Percentiles rank a stretch among this genome's conserved stretches.
These are phyloP conservation scores for Neotoxoptera formosana DNA, from an alignment of 1,140 invertebrate species.

Conservation along the genomic window DNA sequence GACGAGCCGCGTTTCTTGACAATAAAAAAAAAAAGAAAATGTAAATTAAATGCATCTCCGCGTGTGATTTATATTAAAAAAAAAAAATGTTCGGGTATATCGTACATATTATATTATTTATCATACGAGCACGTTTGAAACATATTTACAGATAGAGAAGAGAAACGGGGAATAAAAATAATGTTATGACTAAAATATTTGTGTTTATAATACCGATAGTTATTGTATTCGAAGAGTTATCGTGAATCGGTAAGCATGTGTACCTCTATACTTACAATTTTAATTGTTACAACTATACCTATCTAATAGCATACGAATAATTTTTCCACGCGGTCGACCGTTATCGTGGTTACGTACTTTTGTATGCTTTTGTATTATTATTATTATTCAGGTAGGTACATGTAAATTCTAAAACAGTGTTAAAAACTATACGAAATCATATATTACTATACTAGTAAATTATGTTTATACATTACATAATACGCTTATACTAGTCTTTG, in stretches of 20 bases:
- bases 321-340: not conserved
- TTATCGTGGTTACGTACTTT: not conserved
- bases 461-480: not conserved
- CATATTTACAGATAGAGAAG: slow-evolving; percentile 6
- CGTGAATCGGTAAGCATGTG: not conserved
- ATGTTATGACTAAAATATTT: not conserved
- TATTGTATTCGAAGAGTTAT: not conserved
- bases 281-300: not conserved
- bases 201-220: slow-evolving; percentile 30
- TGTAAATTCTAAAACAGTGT: not conserved
- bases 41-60: not conserved
- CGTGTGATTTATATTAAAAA: slow-evolving; percentile 38
- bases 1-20: not conserved
- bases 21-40: slow-evolving; percentile 17
- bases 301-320: slow-evolving; percentile 1
- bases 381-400: not conserved
- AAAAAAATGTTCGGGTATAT: not conserved
- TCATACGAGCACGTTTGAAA: slow-evolving; percentile 7
- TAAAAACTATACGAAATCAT: not conserved
- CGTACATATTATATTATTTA: not conserved
- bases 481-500: not conserved
- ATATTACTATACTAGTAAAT: not conserved
- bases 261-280: not conserved
- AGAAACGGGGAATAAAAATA: not conserved
- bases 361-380: not conserved